phyloP scores from a whole-genome alignment of 2,113 vertebrate species.

The Solea solea region DNA sequence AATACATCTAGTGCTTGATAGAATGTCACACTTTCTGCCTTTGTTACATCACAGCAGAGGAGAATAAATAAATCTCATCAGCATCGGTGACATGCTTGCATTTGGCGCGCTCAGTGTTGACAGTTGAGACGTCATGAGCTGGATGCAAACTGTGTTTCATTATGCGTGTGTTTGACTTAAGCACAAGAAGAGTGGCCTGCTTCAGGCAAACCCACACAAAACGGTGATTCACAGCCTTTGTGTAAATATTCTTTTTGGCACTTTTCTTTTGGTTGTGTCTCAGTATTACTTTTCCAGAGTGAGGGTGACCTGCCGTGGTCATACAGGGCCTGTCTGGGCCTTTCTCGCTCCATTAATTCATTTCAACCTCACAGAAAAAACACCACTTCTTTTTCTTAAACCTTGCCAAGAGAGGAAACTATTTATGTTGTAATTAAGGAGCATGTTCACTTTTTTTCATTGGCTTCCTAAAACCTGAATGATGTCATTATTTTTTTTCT shows the following conservation, averaged over 20 bases:
- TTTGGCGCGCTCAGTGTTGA: conserved; percentile 28
- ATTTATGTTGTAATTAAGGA: background rate
- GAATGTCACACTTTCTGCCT: conserved; percentile 4
- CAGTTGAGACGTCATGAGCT: conserved; percentile 58
- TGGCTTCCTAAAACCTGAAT: background rate
- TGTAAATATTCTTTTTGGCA: conserved; percentile 90
- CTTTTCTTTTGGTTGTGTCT: conserved; percentile 65
- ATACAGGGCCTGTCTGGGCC: conserved; percentile 35
- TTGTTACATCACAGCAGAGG: conserved; percentile 36
- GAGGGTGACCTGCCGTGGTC: conserved; percentile 72
- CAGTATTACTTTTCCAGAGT: conserved; percentile 84
- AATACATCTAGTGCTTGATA: background rate
- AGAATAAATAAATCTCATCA: conserved; percentile 64
- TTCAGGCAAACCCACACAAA: conserved; percentile 81
- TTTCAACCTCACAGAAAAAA: conserved; percentile 19
- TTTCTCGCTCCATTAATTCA: conserved; percentile 54
- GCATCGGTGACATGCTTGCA: conserved; percentile 30
- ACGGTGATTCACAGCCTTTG: conserved; percentile 84
- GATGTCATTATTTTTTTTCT: background rate
- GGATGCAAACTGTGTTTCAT: conserved; percentile 39
- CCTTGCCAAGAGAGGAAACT: background rate
- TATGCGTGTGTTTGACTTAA: conserved; percentile 68
- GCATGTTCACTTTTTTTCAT: background rate
- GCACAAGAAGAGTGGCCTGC: conserved; percentile 55
- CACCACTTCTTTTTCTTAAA: background rate